These are phyloP conservation scores for Strongylocentrotus purpuratus DNA, from an alignment of 35 echinoderm and acorn worm genomes.

Conservation along the genomic window DNA sequence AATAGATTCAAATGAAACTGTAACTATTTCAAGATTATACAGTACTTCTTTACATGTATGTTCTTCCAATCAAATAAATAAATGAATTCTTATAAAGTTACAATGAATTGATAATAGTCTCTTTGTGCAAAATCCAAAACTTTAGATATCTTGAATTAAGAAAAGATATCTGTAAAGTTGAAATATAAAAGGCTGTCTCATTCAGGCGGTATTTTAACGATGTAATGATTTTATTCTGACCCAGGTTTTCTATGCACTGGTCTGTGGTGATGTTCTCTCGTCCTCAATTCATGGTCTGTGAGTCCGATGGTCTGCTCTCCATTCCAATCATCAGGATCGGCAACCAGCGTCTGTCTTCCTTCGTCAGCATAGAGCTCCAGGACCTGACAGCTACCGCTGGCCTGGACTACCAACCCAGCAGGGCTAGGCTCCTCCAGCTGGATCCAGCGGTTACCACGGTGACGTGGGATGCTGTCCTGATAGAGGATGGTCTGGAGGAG, in stretches of 20 bases:
- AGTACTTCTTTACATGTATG: too few relatives aligned
- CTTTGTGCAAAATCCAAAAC: not conserved
- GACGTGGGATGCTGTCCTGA: constrained; percentile 74
- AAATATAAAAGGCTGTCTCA: not conserved
- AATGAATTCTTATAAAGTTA: too few relatives aligned
- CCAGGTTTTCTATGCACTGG: constrained; percentile 95
- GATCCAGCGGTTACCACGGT: constrained; percentile 74
- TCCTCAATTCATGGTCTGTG: constrained; percentile 71
- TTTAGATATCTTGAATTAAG: not conserved
- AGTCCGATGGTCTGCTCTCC: constrained; percentile 76
- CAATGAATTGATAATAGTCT: not conserved
- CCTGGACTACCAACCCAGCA: constrained; percentile 62
- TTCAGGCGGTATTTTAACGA: not conserved
- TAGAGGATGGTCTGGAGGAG: constrained; percentile 84
- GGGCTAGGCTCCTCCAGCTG: constrained; percentile 86
- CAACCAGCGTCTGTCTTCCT: constrained; percentile 79
- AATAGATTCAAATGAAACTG: not conserved
- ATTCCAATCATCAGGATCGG: constrained; percentile 75
- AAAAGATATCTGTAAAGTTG: not conserved
- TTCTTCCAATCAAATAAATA: too few relatives aligned
- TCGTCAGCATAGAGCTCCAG: constrained; percentile 62
- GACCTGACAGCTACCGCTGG: constrained; percentile 70
- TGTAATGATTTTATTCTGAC: not conserved
- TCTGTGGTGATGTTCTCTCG: constrained; percentile 67
- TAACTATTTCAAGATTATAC: not conserved